Conservation (phyloP, 2,113 vertebrate species). For the Megalops atlanticus region DNA sequence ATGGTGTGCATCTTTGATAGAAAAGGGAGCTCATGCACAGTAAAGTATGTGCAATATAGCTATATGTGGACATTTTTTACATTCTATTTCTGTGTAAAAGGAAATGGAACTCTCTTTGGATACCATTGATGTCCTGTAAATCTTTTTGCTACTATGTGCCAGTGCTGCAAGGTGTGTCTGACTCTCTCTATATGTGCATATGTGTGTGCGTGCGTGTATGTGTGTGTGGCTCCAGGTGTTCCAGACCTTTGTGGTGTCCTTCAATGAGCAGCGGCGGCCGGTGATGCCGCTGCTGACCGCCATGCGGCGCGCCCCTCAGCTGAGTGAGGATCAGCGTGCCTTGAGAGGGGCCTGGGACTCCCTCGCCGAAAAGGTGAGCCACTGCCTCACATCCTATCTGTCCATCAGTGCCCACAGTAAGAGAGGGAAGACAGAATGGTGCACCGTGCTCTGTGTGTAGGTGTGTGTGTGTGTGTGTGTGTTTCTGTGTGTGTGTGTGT, state of each 20-base stretch:
- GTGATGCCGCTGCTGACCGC: conserved; percentile 77
- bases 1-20: too few relatives aligned
- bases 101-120: too few relatives aligned
- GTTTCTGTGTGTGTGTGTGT: not conserved
- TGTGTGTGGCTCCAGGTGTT: conserved; percentile 72
- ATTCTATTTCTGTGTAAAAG: too few relatives aligned
- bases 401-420: not conserved
- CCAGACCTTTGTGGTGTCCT: conserved; percentile 83
- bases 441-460: not conserved
- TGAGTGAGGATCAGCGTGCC: conserved; percentile 67
- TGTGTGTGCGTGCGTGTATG: not conserved
- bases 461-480: conserved; percentile 10
- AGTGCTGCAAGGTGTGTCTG: not conserved
- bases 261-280: conserved; percentile 77
- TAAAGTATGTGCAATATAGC: too few relatives aligned
- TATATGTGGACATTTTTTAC: not conserved
- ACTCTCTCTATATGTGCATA: not conserved
- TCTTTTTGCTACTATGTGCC: not conserved
- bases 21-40: too few relatives aligned
- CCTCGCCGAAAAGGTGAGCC: conserved; percentile 77
- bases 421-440: not conserved
- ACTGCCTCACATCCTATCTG: not conserved
- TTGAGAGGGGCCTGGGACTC: conserved; percentile 76
- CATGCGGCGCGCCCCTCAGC: conserved; percentile 64
- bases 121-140: not conserved